Base-by-base conservation (phyloP, 1,140 invertebrate genomes). In the Psilanteris sp. region DNA sequence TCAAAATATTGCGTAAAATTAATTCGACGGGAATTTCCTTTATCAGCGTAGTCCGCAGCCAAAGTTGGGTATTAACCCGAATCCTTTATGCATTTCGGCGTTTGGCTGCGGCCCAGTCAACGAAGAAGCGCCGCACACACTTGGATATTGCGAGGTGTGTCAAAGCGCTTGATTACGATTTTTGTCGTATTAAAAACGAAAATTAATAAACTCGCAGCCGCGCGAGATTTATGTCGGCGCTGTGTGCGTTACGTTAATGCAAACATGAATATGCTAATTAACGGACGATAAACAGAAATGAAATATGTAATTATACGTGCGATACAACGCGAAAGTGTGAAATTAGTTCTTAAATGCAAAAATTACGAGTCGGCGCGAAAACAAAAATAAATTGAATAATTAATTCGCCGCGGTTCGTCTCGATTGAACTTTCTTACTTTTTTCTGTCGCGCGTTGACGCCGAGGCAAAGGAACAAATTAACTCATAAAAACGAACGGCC, bases 201-300 rank as follows among this genome's bases (percentile, higher is more conserved):
- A 27, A 27, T 13, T 52, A 52, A 52, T 36, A 34, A 4, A 52
- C 11, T 24, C 37, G 46, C 37, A 52, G n/a, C 9, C 13, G 22
- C 3, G 46, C 6, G 7, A 10, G 15, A 52, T 52, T 52, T 52
- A 52, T 7, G 46, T 26, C 16, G 7, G 15, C 6, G 26, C 26
- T 52, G 9, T 29, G 4, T 43, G n/a, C n/a, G 22, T 20, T 14
- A 24, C 26, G 24, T 9, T 13, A 13, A 26, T 1, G 43, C 10
- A 27, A 31, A 46, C 24, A 46, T 31, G 32, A 52, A 26, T 52
- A 52, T 52, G 46, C 9, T 32, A 32, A 52, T 52, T 22, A 36
- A 13, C n/a, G 3, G 6, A 20, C 18, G 18, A 20, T 20, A 20
- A 20, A 20, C 5, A 5, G 18, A 3, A 29, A 2, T 29, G 14